Percentiles rank a stretch among this genome's conserved stretches.
phyloP scores from a whole-genome alignment of 53 echinoderm and acorn worm species.

The Zoroaster sp. region DNA sequence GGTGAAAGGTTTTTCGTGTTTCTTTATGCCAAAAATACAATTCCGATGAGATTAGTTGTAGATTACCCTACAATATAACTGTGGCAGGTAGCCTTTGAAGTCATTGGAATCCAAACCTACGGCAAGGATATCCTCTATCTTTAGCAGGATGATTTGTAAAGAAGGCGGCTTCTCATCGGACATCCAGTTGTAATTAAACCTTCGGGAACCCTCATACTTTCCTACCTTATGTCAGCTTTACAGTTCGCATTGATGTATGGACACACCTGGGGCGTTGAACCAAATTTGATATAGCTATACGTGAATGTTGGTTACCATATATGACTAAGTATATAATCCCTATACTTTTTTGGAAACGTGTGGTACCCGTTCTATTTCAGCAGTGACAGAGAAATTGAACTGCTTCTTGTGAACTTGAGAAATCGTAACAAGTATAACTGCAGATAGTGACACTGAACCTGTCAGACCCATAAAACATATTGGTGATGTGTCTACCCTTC shows the following conservation, averaged over 20 bases:
- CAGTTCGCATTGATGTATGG: not conserved
- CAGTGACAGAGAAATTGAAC: too few relatives aligned
- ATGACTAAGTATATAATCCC: too few relatives aligned
- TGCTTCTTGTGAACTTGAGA: too few relatives aligned
- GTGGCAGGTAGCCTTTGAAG: slow-evolving; percentile 18
- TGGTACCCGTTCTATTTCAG: too few relatives aligned
- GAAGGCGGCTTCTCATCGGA: not conserved
- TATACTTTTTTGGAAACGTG: too few relatives aligned
- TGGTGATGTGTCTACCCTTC: too few relatives aligned
- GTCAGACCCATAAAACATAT: too few relatives aligned
- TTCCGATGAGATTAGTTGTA: slow-evolving; percentile 19
- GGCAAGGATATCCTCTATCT: not conserved
- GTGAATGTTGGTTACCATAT: not conserved
- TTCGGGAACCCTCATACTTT: not conserved
- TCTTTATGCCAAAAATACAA: slow-evolving; percentile 8
- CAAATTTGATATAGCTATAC: not conserved
- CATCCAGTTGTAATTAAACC: not conserved
- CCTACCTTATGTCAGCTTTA: not conserved
- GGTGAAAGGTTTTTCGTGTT: not conserved
- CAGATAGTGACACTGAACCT: too few relatives aligned
- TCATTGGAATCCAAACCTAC: not conserved
- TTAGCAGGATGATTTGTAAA: slow-evolving; percentile 22
- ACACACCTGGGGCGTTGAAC: not conserved
- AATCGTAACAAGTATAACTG: too few relatives aligned
- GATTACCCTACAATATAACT: slow-evolving; percentile 22